phyloP scores from a whole-genome alignment of 2,113 vertebrate genomes.

The Phylloscopus trochiloides region DNA sequence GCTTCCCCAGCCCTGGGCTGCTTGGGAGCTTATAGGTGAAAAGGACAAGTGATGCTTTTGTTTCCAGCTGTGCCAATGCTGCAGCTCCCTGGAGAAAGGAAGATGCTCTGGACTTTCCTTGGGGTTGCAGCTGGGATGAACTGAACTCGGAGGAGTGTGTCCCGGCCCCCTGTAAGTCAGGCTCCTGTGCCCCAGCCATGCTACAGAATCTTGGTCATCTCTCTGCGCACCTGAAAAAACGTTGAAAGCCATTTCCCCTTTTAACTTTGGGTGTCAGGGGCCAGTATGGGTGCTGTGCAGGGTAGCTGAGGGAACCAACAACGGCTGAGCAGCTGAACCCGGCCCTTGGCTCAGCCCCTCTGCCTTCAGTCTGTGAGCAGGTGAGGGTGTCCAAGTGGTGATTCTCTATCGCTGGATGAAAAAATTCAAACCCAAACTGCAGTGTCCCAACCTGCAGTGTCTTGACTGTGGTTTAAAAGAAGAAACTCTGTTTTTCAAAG shows the following conservation, averaged over 20 bases:
- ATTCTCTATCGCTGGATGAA: not conserved
- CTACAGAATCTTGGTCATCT: no score
- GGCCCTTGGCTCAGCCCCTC: no score
- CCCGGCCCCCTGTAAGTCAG: no score
- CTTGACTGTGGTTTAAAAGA: not conserved
- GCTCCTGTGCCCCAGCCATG: not conserved
- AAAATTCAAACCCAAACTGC: not conserved
- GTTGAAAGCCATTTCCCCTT: not conserved
- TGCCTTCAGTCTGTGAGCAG: not conserved
- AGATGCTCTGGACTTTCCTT: not conserved
- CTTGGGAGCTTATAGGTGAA: not conserved
- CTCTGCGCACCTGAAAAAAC: not conserved
- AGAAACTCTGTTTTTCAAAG: not conserved
- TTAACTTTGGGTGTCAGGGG: rapidly evolving
- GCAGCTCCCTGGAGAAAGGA: not conserved
- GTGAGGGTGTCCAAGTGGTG: not conserved
- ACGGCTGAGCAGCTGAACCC: not conserved
- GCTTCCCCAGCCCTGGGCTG: not conserved
- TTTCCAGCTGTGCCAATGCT: not conserved
- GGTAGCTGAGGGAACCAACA: not conserved
- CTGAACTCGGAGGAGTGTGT: not conserved
- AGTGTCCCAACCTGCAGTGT: no score
- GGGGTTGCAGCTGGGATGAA: not conserved
- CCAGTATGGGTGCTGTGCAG: rapidly evolving
- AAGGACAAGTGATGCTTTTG: not conserved